Evolutionary conservation across 2,113 vertebrate species (phyloP), one percentile per base, ranked within the genome.

Genomic region (Carassius auratus): DNA sequence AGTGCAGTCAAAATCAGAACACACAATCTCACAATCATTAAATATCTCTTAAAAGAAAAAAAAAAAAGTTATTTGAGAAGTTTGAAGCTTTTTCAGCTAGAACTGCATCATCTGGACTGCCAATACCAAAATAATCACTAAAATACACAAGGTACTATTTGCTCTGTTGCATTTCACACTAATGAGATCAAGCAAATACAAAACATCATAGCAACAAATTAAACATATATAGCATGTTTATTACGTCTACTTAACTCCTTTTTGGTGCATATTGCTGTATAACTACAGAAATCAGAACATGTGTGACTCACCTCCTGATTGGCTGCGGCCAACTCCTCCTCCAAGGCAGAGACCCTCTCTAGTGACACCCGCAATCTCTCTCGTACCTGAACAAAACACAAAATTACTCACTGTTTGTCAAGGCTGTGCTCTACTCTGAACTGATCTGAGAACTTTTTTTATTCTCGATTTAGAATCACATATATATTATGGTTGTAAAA

Each of bases 351-450:
- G 92, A 97, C 96, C 94, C 96, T 96, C 94, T 97, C 96, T 92
- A 97, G 95, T 92, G 96, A 97, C 94, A 97, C 95, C 88, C 96
- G 95, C 92, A 97, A 94, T 92, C 96, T 95, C 93, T 97, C 96
- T 92, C 96, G 96, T 90, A 97, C 96, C 96, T 97, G 93, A 94
- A 33, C 9, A 6, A 8, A 77, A n/a, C 0, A 8, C 4, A n/a
- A n/a, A 17, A 6, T 2, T 3, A 75, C 17, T 23, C 10, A 21
- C 19, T 45, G 3, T 13, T 36, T 62, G 21, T 50, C 26, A 55
- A 10, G 75, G 26, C 55, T 55, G 15, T 10, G 48, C 9, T 19
- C 17, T 19, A 30, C 14, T 76, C 75, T 17, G 15, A 55, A 55
- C 48, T 52, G 7, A 76, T 19, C 14, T 9, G 68, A 42, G 69